Evolutionary conservation across 2,113 vertebrate genomes (phyloP).

Genomic region (Todiramphus saurophagus): DNA sequence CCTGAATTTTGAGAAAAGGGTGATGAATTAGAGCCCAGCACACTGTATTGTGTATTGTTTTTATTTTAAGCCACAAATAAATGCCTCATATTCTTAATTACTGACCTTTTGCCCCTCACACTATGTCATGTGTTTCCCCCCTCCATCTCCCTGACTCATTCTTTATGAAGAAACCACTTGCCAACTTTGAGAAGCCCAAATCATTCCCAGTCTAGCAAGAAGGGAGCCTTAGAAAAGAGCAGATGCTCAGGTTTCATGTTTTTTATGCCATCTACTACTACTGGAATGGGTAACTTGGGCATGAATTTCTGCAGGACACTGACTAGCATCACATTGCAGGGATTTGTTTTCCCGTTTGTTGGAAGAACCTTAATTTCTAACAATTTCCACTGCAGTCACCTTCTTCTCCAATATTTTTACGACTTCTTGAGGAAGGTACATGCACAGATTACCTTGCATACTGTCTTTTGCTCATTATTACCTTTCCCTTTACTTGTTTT

Average conservation of each 20-base stretch:
- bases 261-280: no score
- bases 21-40: not conserved
- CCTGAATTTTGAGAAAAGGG: not conserved
- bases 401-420: not conserved
- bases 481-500: not conserved
- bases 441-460: not conserved
- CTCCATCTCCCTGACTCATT: rapidly evolving
- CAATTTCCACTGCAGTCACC: not conserved
- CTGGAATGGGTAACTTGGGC: not conserved
- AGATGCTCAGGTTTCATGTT: no score
- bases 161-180: not conserved
- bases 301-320: not conserved
- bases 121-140: no score
- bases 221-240: no score
- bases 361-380: not conserved
- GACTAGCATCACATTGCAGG: not conserved
- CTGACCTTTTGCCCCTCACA: not conserved
- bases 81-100: not conserved
- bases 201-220: no score
- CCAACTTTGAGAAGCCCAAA: not conserved
- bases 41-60: not conserved
- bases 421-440: not conserved
- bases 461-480: not conserved
- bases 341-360: not conserved
- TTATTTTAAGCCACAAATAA: not conserved